phyloP scores from a whole-genome alignment of 2,888 invertebrate species.

The Thymelicus lineola region DNA sequence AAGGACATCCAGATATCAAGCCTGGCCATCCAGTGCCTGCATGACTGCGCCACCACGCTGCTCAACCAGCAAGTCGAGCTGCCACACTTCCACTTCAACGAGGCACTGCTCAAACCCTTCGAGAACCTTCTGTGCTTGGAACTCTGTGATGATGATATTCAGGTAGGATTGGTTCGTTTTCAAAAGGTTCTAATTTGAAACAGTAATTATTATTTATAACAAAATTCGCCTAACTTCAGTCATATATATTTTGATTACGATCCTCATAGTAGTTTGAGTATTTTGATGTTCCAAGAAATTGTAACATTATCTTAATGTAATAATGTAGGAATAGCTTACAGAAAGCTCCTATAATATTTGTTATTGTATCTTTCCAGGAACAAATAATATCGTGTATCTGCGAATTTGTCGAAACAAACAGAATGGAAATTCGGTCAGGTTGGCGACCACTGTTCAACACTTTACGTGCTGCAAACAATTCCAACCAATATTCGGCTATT shows the following conservation, averaged over 20 bases:
- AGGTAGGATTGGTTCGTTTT: conserved; percentile 77
- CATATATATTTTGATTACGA: not conserved
- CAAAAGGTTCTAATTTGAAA: not conserved
- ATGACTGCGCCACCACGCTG: conserved; percentile 95
- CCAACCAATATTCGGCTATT: conserved; percentile 89
- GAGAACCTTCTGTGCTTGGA: conserved; percentile 97
- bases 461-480: conserved; percentile 92
- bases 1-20: conserved; percentile 95
- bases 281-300: too few relatives aligned
- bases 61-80: conserved; percentile 94
- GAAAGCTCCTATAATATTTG: not conserved
- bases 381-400: conserved; percentile 97
- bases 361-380: conserved; percentile 83
- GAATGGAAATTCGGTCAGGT: conserved; percentile 96
- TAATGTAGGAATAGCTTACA: too few relatives aligned
- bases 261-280: too few relatives aligned
- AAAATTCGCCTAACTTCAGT: not conserved
- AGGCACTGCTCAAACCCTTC: conserved; percentile 97
- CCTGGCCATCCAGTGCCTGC: conserved; percentile 95
- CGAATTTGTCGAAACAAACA: conserved; percentile 97
- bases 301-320: too few relatives aligned
- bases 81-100: conserved; percentile 98
- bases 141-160: conserved; percentile 96
- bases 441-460: conserved; percentile 98
- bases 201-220: too few relatives aligned